Evolutionary conservation across 2,113 vertebrate genomes (phyloP), one percentile per base, ranked within the genome.

Genomic region (Muntiacus muntjak): DNA sequence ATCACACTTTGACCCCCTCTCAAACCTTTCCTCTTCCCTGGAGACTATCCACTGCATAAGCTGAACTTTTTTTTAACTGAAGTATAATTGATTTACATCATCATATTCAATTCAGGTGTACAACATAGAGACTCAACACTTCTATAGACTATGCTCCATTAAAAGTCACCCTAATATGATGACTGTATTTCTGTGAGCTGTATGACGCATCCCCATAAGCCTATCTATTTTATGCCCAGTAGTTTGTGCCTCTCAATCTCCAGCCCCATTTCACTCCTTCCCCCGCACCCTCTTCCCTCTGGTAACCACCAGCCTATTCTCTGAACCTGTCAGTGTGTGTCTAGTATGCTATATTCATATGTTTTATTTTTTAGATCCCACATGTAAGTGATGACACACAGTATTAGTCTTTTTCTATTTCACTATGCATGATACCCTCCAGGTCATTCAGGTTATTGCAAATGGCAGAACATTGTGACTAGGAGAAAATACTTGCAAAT

Each of bases 141-240:
- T 23, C 4, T 52, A 23, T 8, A 25, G 50, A 25, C 0, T 82
- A 23, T 23, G 36, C 33, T 7, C 33, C 33, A 36, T 8, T 54
- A n/a, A n/a, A 21, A 82, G 50, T n/a, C 50, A 5, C 79, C 78
- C 50, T 33, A 30, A n/a, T 23, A n/a, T 4, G 4, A 4, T 7
- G 30, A 3, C 11, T 23, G 11, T 7, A 4, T n/a, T n/a, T 14
- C 33, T 1, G 0, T 5, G 19, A 8, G 79, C 30, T 14, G 11
- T 14, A 4, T 33, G 30, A n/a, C 19, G 23, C 79, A 4, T 33
- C 79, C 9, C 30, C 23, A 3, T 52, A 52, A 52, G 47, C 45
- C 78, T 33, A 5, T 12, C 16, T n/a, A 7, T 82, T 52, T n/a
- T 4, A n/a, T 0, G 0, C 47, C 7, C 17, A 26, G 3, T 15